Evolutionary conservation across 2,797 vertebrate genomes (phyloP), one percentile per base, ranked within the genome.

Genomic region (Melanotaenia nigrans): DNA sequence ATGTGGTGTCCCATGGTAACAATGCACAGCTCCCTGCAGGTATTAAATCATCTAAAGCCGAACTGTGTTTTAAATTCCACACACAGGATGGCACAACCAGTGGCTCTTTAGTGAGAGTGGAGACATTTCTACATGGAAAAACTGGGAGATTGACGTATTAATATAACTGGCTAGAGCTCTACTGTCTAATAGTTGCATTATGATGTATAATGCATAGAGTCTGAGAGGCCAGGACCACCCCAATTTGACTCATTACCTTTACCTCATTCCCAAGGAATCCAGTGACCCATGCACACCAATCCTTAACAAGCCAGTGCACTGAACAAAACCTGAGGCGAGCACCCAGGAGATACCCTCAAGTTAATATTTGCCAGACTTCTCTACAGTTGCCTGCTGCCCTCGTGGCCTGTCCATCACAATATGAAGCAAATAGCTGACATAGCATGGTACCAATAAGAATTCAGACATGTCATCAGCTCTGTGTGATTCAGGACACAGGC

Each of bases 241-340:
- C 79, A 33, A 14, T 25, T 72, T 94, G 90, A 92, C 83, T 93
- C 90, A 89, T 71, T 54, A 64, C 55, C 83, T 84, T 85, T 86
- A 87, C 72, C 65, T 91, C 85, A 93, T 76, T 68, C 80, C 56
- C 0, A 20, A 87, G 87, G 87, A 92, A 92, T 92, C 73, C 68
- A 63, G 55, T 84, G 81, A 89, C 81, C 88, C 73, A 65, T 63
- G 59, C 67, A 87, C 60, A 42, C 67, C 67, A 74, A 53, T 64
- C 56, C 54, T 63, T 69, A 67, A 72, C 16, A 3, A 87, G 72
- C 75, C 79, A 83, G 71, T 71, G 67, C 71, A 25, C 57, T 42
- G 55, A 80, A 73, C 1, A 14, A 79, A 82, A 73, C 70, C 73
- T 75, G 76, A 71, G 82, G 69, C 68, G 8, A 49, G 70, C 78